A percentile compares a stretch with the other conserved stretches of the same genome.
Evolutionary conservation across 1,140 invertebrate genomes (phyloP).

Genomic region (Brachionus calyciflorus): DNA sequence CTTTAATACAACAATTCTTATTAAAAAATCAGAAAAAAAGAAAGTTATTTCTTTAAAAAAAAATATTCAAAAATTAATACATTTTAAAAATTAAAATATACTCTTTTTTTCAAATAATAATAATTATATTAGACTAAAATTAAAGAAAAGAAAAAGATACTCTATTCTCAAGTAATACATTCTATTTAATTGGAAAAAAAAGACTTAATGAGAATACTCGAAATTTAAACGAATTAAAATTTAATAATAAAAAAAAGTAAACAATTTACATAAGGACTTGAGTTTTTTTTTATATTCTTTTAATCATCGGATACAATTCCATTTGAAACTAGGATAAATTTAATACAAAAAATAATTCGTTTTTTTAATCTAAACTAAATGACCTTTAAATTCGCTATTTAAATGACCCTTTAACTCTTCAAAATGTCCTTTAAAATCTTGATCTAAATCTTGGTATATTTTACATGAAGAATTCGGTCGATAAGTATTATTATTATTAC

Average conservation of each 20-base stretch:
- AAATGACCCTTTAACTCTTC: slow-evolving; percentile 35
- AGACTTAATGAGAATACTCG: slow-evolving; percentile 26
- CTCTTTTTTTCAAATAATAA: too few relatives aligned
- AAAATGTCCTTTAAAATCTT: slow-evolving; percentile 30
- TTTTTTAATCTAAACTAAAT: slow-evolving; percentile 17
- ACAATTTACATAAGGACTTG: slow-evolving; percentile 21
- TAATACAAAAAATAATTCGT: neutral
- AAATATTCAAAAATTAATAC: too few relatives aligned
- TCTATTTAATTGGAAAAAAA: too few relatives aligned
- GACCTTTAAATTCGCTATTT: slow-evolving; percentile 31
- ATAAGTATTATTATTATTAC: slow-evolving; percentile 13
- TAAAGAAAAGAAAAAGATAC: too few relatives aligned
- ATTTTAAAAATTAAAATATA: too few relatives aligned
- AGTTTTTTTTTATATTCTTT: neutral
- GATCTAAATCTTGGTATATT: slow-evolving; percentile 45
- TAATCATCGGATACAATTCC: too few relatives aligned
- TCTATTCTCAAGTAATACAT: too few relatives aligned
- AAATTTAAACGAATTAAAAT: neutral
- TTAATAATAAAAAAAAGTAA: neutral
- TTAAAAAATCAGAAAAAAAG: too few relatives aligned
- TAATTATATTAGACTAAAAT: too few relatives aligned
- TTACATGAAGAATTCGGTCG: slow-evolving; percentile 44
- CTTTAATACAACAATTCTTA: too few relatives aligned
- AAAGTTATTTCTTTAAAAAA: too few relatives aligned
- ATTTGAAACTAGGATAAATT: too few relatives aligned